Evolutionary conservation across 37 sponge, comb jelly and placozoan genomes (phyloP).

Genomic region (Oscarella lobularis): DNA sequence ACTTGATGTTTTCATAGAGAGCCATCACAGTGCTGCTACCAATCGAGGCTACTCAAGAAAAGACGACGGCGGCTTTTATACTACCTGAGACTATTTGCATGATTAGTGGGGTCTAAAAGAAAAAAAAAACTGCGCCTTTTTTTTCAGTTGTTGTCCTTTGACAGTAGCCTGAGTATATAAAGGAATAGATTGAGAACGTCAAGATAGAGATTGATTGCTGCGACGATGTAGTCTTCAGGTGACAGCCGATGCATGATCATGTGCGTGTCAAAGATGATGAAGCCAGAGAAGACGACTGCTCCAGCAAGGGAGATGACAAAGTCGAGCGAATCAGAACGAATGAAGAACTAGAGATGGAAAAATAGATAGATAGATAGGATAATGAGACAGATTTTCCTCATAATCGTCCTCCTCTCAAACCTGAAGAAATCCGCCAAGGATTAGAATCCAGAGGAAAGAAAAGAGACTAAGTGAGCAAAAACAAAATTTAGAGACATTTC

Average conservation of each 20-base stretch:
- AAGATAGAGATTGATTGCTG: slow-evolving; percentile 87
- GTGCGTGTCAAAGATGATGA: slow-evolving; percentile 95
- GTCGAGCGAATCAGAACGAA: slow-evolving; percentile 60
- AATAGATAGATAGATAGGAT: no score
- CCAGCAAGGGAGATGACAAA: slow-evolving; percentile 79
- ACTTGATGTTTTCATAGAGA: slow-evolving; percentile 29
- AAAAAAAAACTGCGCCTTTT: not conserved
- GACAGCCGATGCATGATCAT: slow-evolving; percentile 85
- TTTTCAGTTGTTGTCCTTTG: not conserved
- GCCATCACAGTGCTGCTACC: slow-evolving; percentile 86
- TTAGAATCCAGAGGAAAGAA: slow-evolving; percentile 62
- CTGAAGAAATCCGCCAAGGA: slow-evolving; percentile 66
- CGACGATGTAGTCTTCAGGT: slow-evolving; percentile 90
- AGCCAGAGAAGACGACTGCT: slow-evolving; percentile 86
- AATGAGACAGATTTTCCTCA: no score
- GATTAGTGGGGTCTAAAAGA: not conserved
- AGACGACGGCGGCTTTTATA: slow-evolving; percentile 94
- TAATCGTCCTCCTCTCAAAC: no score
- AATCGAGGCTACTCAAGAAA: slow-evolving; percentile 96
- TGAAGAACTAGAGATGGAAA: slow-evolving; percentile 66
- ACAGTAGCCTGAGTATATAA: slow-evolving; percentile 68
- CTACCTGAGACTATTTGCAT: slow-evolving; percentile 24
- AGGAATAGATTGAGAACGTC: slow-evolving; percentile 91
- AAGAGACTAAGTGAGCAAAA: slow-evolving; percentile 39
- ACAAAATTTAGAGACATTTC: slow-evolving; percentile 2